Base-by-base conservation (phyloP, 2,888 invertebrate species). In the Drosophila pseudotalamancana region DNA sequence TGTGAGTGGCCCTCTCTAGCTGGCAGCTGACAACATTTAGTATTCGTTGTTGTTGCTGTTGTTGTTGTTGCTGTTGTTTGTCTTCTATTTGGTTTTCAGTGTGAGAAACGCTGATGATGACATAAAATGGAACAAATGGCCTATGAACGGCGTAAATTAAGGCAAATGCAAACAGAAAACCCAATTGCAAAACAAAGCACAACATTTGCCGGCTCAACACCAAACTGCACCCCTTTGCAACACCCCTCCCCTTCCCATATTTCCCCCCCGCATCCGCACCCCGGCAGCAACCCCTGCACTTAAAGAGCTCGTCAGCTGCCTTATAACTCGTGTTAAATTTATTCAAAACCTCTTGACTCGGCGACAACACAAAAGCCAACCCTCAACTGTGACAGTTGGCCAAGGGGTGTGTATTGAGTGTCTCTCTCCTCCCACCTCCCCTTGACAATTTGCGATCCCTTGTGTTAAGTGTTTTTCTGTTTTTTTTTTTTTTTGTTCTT, bases 301-400 rank as follows among this genome's bases (percentile, higher is more conserved):
- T 5, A 16, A n/a, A 11, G 12, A 37, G 54, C 27, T 59, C 72
- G 79, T 79, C 79, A 80, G 85, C 83, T 79, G 80, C 66, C 70
- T 79, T 73, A 74, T 71, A 77, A 72, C 70, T 77, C 71, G 75
- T 84, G 85, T 81, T 74, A 83, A 87, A 83, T 87, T 72, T 88
- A 89, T 89, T 87, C 85, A 87, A 88, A 88, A 75, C 89, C 89
- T 89, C 89, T 89, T 89, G 89, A 89, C 89, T 89, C 79, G 67
- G 55, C 63, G 49, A 64, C 50, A 51, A 45, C 67, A 66, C 40
- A 35, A 43, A 46, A 72, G 43, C 63, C 67, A 68, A 71, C 87
- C 85, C 74, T 51, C 48, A 48, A 27, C 32, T 54, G 60, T 45
- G 59, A 53, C 72, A 77, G 72, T 53, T 69, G 66, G 67, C 77